phyloP scores from a whole-genome alignment of 2,797 vertebrate genomes.

The Pangasius larnaudii region DNA sequence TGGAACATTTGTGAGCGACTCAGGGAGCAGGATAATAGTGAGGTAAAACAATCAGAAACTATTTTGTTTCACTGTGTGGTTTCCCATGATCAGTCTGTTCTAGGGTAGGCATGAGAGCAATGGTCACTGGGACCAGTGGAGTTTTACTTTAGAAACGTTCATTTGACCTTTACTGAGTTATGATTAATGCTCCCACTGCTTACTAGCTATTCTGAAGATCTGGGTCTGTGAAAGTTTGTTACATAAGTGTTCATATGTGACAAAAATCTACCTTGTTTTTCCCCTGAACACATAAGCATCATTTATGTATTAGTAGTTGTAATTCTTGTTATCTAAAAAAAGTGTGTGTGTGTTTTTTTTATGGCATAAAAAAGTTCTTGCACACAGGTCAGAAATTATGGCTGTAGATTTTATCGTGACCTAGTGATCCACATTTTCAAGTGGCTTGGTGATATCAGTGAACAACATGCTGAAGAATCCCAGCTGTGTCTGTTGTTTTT shows the following conservation, averaged over 20 bases:
- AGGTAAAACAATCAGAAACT: background rate
- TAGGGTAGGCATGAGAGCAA: constrained; percentile 9
- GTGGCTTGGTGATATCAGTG: background rate
- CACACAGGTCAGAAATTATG: too few species aligned
- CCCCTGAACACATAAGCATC: background rate
- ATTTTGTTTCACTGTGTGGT: background rate
- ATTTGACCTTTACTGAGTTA: constrained; percentile 27
- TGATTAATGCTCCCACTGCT: constrained; percentile 2
- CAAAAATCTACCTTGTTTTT: background rate
- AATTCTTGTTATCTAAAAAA: background rate
- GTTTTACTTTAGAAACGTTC: constrained; percentile 15
- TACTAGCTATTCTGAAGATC: background rate
- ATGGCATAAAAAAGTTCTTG: too few species aligned
- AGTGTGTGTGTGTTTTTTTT: too few species aligned
- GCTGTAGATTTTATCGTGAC: too few species aligned
- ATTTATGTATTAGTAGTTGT: background rate
- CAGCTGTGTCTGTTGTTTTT: background rate
- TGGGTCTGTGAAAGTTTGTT: background rate
- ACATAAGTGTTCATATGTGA: background rate
- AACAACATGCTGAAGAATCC: background rate
- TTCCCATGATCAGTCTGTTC: constrained; percentile 23
- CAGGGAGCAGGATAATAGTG: background rate
- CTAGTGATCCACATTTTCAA: background rate
- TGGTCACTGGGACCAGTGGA: background rate
- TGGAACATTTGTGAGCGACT: background rate